Conservation (phyloP, 2,113 vertebrate genomes). For the Setophaga kirtlandii region DNA sequence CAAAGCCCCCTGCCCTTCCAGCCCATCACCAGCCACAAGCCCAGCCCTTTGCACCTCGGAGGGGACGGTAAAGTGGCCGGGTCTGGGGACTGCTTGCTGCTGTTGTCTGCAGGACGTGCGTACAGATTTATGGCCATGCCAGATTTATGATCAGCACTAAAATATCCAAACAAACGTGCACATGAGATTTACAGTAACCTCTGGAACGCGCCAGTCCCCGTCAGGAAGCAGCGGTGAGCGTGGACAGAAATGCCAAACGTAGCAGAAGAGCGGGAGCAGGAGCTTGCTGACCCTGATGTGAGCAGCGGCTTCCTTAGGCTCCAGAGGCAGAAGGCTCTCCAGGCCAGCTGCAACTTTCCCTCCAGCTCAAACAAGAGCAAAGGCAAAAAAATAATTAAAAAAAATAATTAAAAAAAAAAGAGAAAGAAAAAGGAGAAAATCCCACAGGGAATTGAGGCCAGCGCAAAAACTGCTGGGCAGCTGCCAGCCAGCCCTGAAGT, state of each 20-base stretch:
- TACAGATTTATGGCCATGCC: neutral
- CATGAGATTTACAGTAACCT: neutral
- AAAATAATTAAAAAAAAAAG: no score
- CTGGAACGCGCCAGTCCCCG: neutral
- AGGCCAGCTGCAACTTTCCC: neutral
- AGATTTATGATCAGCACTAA: slow-evolving; percentile 60
- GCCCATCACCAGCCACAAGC: rapidly evolving
- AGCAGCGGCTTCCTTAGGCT: neutral
- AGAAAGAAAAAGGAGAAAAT: rapidly evolving
- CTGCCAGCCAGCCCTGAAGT: neutral
- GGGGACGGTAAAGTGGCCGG: neutral
- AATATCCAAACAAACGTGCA: neutral
- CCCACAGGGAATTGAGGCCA: neutral
- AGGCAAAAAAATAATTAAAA: neutral
- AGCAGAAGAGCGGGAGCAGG: neutral
- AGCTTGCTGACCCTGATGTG: neutral
- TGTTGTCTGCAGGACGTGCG: neutral
- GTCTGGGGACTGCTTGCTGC: neutral
- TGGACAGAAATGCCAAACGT: neutral
- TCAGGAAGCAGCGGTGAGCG: neutral
- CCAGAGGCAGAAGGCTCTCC: neutral
- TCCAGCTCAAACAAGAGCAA: neutral
- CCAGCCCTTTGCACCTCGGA: rapidly evolving
- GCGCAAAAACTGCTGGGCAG: neutral
- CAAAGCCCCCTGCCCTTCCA: neutral